Evolutionary conservation across 2,797 vertebrate species (phyloP).

Genomic region (Hoplostethus atlanticus): DNA sequence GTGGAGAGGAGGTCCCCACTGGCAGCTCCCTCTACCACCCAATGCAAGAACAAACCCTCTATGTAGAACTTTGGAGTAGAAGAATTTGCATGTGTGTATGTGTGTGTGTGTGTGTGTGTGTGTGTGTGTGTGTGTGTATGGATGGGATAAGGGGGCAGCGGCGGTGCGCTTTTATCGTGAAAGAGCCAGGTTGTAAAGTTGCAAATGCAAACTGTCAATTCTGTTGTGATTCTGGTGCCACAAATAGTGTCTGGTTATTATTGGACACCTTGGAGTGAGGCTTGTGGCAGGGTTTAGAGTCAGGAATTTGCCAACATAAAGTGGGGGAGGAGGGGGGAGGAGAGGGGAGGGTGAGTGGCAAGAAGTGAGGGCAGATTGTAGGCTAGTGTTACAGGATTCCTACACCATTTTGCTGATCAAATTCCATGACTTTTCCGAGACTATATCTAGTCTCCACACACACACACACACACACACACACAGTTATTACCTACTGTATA

Average conservation of each 20-base stretch:
- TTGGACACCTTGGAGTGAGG: neutral
- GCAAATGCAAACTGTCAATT: conserved; percentile 12
- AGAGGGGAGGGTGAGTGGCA: too few relatives aligned
- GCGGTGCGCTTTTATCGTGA: neutral
- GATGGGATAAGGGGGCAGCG: neutral
- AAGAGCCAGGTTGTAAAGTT: neutral
- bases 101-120: conserved; percentile 7
- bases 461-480: too few relatives aligned
- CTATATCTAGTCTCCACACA: too few relatives aligned
- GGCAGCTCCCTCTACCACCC: conserved; percentile 24
- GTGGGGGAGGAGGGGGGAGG: neutral
- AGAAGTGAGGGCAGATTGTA: neutral
- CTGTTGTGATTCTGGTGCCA: neutral
- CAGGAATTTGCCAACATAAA: neutral
- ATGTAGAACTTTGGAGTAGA: conserved; percentile 42
- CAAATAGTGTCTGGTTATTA: neutral
- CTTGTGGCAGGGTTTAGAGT: neutral
- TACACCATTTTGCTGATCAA: too few relatives aligned
- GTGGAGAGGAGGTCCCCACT: conserved; percentile 38
- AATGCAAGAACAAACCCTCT: conserved; percentile 50
- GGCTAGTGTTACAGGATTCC: neutral
- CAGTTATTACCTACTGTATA: too few relatives aligned
- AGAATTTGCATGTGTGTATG: conserved; percentile 11
- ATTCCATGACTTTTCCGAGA: too few relatives aligned
- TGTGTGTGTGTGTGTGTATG: conserved; percentile 6